A percentile compares a stretch with the other conserved stretches of the same genome.
Conservation (phyloP, 2,113 vertebrate species). For the Ursus arctos region DNA sequence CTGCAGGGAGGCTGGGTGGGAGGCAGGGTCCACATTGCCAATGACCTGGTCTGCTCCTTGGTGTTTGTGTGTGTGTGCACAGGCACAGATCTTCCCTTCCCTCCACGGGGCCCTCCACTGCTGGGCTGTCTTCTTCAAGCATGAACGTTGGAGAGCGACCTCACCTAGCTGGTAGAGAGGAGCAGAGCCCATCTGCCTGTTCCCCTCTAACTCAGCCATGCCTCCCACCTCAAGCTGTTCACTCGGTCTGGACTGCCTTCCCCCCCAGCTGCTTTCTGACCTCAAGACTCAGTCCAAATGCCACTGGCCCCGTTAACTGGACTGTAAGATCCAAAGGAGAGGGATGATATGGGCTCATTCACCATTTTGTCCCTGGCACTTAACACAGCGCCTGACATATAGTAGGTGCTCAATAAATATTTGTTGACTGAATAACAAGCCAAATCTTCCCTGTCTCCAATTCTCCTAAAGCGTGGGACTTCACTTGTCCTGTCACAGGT, state of each 20-base stretch:
- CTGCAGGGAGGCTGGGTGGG: not conserved
- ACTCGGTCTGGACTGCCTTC: not conserved
- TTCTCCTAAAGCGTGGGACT: not conserved
- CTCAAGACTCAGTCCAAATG: not conserved
- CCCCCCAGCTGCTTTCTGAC: not conserved
- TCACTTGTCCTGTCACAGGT: not conserved
- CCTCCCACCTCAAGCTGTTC: not conserved
- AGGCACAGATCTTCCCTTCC: not conserved
- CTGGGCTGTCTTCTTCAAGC: not conserved
- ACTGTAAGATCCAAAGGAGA: not conserved
- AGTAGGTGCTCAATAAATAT: not conserved
- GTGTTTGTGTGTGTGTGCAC: rapidly evolving
- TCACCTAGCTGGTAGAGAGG: not conserved
- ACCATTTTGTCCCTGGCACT: not conserved
- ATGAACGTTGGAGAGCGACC: not conserved
- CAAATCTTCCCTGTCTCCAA: not conserved
- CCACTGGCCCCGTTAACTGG: not conserved
- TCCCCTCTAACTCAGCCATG: not conserved
- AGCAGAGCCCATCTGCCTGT: not conserved
- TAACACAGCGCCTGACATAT: not conserved
- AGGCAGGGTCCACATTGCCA: not conserved
- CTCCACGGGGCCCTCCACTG: not conserved
- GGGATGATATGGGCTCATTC: not conserved
- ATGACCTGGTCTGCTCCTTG: not conserved
- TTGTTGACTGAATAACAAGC: not conserved